These are phyloP conservation scores for Hypomecis atomaria DNA, from an alignment of 2,888 invertebrate genomes.

Conservation along the genomic window DNA sequence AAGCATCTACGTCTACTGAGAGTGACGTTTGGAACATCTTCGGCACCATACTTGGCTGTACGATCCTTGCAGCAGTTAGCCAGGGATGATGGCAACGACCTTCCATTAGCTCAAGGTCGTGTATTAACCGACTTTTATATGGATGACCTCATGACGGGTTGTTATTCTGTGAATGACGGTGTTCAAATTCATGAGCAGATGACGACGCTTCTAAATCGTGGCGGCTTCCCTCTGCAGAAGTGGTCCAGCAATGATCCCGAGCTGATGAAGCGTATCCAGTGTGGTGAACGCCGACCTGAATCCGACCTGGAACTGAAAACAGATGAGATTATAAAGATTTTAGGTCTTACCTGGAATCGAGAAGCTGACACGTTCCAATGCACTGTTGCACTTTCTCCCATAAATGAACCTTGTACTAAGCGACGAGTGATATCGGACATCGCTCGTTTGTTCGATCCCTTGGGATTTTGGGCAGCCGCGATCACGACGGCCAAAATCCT, in stretches of 20 bases:
- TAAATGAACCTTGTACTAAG: too few species aligned
- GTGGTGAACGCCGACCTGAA: too few species aligned
- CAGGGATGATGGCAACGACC: too few species aligned
- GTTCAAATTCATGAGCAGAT: background rate
- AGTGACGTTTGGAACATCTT: slow-evolving; percentile 9
- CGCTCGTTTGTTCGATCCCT: too few species aligned
- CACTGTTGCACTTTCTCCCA: too few species aligned
- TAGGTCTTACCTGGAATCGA: background rate
- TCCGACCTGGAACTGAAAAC: background rate
- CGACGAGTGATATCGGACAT: too few species aligned
- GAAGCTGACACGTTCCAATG: background rate
- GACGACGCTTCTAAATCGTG: background rate
- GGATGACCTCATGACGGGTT: background rate
- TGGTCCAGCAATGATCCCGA: background rate
- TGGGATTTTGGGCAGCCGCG: too few species aligned
- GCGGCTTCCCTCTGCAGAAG: background rate
- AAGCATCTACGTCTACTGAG: too few species aligned
- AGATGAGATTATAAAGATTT: background rate
- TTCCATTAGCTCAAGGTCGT: too few species aligned
- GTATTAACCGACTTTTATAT: background rate
- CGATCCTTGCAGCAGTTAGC: too few species aligned
- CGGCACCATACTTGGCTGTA: too few species aligned
- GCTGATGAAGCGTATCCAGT: background rate
- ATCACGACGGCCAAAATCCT: too few species aligned
- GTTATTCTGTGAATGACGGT: background rate